phyloP scores from a whole-genome alignment of 2,113 vertebrate genomes.

The Chloebia gouldiae region DNA sequence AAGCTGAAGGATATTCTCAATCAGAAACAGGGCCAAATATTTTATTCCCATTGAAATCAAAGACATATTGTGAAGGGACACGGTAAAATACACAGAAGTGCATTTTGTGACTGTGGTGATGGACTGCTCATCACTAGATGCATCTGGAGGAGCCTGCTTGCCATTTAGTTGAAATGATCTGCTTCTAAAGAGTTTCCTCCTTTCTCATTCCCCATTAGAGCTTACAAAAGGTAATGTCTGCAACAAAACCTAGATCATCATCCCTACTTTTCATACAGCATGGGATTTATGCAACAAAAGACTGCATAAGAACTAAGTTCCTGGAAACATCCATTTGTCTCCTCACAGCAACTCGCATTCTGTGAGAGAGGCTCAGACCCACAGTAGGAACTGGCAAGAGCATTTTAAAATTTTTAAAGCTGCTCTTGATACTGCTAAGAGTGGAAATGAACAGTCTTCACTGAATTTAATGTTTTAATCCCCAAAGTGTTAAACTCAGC shows the following conservation, averaged over 20 bases:
- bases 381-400: neutral
- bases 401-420: neutral
- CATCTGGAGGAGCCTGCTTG: neutral
- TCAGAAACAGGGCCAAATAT: neutral
- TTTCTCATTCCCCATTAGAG: neutral
- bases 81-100: neutral
- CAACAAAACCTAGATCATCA: neutral
- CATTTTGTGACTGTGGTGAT: neutral
- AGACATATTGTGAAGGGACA: neutral
- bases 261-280: neutral
- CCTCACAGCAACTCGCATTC: neutral
- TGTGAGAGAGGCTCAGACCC: neutral
- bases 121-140: neutral
- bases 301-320: neutral
- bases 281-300: neutral
- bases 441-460: neutral
- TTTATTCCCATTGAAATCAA: neutral
- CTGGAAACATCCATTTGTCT: neutral
- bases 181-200: neutral
- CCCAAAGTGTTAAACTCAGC: neutral
- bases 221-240: neutral
- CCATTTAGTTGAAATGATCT: neutral
- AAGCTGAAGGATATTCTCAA: neutral
- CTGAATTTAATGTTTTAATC: neutral
- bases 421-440: neutral